Evolutionary conservation across 1,140 invertebrate species (phyloP).

Genomic region (Diprion similis): DNA sequence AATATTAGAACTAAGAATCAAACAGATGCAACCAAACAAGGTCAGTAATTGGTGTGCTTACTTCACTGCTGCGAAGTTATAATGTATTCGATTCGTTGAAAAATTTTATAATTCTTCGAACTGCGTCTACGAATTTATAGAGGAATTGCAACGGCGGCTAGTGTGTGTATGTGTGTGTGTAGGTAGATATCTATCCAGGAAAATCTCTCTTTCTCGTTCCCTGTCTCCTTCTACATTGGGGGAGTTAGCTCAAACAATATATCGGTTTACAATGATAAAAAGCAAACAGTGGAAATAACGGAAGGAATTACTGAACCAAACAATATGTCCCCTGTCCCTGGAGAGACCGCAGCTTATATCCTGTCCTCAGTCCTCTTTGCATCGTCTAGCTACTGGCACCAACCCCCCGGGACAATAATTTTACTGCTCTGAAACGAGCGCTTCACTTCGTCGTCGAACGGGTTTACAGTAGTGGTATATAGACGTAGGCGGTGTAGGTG

Average conservation of each 20-base stretch:
- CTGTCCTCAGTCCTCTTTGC: conserved; percentile 2
- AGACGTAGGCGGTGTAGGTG: too few relatives aligned
- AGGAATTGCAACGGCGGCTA: not conserved
- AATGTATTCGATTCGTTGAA: too few relatives aligned
- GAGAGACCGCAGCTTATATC: conserved; percentile 33
- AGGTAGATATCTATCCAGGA: too few relatives aligned
- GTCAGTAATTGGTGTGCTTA: too few relatives aligned
- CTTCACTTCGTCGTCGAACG: not conserved
- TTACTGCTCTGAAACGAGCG: not conserved
- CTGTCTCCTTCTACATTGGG: conserved; percentile 27
- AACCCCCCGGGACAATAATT: not conserved
- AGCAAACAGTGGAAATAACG: conserved; percentile 58
- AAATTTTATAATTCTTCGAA: too few relatives aligned
- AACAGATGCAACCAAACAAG: too few relatives aligned
- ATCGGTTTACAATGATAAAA: conserved; percentile 60
- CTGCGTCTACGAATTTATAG: too few relatives aligned
- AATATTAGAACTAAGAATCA: too few relatives aligned
- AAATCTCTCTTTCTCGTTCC: too few relatives aligned
- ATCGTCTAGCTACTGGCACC: too few relatives aligned
- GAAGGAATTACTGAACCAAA: conserved; percentile 58
- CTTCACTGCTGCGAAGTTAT: too few relatives aligned
- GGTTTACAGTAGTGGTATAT: too few relatives aligned
- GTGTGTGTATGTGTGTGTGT: not conserved
- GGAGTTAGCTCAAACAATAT: conserved; percentile 53
- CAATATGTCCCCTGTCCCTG: conserved; percentile 54